A percentile compares a stretch with the other conserved stretches of the same genome.
phyloP scores from a whole-genome alignment of 2,888 invertebrate species.

The Plebejus melissa region DNA sequence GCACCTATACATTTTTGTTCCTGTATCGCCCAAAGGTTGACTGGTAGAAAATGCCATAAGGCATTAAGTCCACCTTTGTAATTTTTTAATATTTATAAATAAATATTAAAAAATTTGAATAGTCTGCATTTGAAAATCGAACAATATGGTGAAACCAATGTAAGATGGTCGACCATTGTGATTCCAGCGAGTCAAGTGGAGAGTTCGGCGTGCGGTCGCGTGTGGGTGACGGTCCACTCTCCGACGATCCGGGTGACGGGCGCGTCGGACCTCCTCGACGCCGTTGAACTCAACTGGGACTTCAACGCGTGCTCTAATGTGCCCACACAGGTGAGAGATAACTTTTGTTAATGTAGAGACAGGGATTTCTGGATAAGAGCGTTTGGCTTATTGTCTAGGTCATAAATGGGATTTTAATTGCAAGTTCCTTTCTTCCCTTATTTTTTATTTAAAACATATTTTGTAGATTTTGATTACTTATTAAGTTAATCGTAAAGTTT shows the following conservation, averaged over 20 bases:
- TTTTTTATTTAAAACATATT: no score
- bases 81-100: no score
- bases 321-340: slow-evolving; percentile 55
- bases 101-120: no score
- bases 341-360: background rate
- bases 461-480: background rate
- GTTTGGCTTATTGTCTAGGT: background rate
- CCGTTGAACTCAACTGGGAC: slow-evolving; percentile 73
- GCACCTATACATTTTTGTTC: no score
- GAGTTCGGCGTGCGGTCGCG: slow-evolving; percentile 64
- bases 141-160: background rate
- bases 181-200: slow-evolving; percentile 42
- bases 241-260: slow-evolving; percentile 49
- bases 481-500: background rate
- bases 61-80: no score
- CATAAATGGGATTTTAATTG: background rate
- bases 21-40: no score
- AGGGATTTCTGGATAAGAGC: background rate
- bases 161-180: background rate
- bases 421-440: background rate
- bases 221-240: slow-evolving; percentile 71
- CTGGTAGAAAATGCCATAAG: no score
- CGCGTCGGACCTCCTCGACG: slow-evolving; percentile 51
- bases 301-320: slow-evolving; percentile 57
- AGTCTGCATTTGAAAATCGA: background rate